Percentiles rank a stretch among this genome's conserved stretches.
Conservation (phyloP, 2,888 invertebrate genomes). For the Euzetes globulus region DNA sequence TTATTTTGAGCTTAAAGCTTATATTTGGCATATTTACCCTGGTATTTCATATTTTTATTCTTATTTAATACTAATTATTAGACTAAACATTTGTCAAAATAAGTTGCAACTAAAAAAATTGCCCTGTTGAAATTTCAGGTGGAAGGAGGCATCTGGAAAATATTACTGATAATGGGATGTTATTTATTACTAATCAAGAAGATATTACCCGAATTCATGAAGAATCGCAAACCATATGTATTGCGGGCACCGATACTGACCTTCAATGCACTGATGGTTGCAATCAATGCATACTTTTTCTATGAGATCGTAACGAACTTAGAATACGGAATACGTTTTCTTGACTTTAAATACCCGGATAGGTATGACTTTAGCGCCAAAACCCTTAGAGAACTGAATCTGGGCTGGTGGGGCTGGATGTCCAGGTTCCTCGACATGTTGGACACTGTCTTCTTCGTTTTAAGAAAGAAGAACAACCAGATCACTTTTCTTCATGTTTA, state of each 20-base stretch:
- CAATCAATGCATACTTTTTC: constrained; percentile 8
- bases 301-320: background rate
- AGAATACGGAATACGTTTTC: constrained; percentile 26
- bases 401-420: constrained; percentile 31
- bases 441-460: constrained; percentile 25
- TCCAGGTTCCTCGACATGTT: constrained; percentile 25
- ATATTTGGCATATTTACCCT: no score
- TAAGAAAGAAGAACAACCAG: constrained; percentile 23
- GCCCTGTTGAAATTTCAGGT: constrained; percentile 13
- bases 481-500: constrained; percentile 33
- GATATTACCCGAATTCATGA: constrained; percentile 29
- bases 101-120: no score
- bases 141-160: constrained; percentile 31
- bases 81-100: no score
- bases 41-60: no score
- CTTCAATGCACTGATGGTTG: constrained; percentile 28
- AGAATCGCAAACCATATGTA: constrained; percentile 14
- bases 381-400: constrained; percentile 2
- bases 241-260: background rate
- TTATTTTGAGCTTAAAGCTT: no score
- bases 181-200: constrained; percentile 30
- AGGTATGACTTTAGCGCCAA: background rate
- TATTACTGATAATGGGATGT: background rate
- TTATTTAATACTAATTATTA: no score
- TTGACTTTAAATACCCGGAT: constrained; percentile 30